A percentile compares a stretch with the other conserved stretches of the same genome.
These are phyloP conservation scores for Oxyruncus cristatus DNA, from an alignment of 2,113 vertebrate genomes.

Conservation along the genomic window DNA sequence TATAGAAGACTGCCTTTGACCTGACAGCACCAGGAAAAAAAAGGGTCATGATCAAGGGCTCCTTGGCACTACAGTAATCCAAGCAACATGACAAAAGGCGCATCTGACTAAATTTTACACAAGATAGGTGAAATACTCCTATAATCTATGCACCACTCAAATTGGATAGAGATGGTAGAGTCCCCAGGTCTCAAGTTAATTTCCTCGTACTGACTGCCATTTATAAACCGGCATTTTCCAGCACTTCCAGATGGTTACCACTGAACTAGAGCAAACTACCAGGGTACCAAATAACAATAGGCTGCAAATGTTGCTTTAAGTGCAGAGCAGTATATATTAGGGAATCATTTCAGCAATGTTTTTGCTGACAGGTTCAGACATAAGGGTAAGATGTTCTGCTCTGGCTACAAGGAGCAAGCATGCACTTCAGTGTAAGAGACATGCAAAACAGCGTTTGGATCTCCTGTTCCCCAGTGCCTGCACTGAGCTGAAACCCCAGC, in stretches of 20 bases:
- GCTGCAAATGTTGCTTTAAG: neutral
- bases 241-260: neutral
- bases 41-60: neutral
- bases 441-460: neutral
- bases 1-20: neutral
- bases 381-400: neutral
- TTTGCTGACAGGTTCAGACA: neutral
- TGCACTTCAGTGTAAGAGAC: neutral
- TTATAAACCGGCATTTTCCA: neutral
- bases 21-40: neutral
- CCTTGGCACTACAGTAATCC: neutral
- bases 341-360: neutral
- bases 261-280: neutral
- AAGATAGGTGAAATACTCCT: neutral
- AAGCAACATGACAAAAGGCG: neutral
- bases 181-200: neutral
- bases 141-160: neutral
- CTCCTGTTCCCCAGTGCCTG: neutral
- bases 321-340: neutral
- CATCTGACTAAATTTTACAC: neutral
- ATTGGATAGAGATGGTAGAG: neutral
- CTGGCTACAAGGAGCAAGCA: neutral
- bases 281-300: neutral
- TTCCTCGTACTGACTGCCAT: neutral
- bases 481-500: neutral